Conservation (phyloP, 2,888 invertebrate species). For the Camponotus fellah region DNA sequence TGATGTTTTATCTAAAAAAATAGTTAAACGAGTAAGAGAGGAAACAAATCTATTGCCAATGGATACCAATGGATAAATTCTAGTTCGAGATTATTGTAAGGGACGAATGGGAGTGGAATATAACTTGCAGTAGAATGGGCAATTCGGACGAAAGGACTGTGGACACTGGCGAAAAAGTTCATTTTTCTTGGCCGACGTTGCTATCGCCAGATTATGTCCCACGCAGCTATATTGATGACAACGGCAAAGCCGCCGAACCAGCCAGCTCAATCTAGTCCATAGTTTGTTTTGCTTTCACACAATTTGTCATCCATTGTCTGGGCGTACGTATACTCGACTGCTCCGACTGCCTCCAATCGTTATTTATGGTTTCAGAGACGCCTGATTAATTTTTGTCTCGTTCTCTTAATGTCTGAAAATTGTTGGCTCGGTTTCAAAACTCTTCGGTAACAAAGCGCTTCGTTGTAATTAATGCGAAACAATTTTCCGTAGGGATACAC, state of each 20-base stretch:
- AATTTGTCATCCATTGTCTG: slow-evolving; percentile 85
- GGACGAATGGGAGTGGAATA: slow-evolving; percentile 35
- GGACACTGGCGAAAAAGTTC: slow-evolving; percentile 67
- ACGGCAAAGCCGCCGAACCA: slow-evolving; percentile 70
- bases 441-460: neutral
- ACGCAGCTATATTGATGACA: slow-evolving; percentile 79
- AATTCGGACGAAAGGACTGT: slow-evolving; percentile 56
- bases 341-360: slow-evolving; percentile 74
- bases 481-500: neutral
- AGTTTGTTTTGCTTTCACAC: slow-evolving; percentile 81
- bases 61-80: slow-evolving; percentile 45
- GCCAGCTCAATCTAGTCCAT: slow-evolving; percentile 77
- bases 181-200: slow-evolving; percentile 77
- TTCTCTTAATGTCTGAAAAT: slow-evolving; percentile 66
- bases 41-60: slow-evolving; percentile 37
- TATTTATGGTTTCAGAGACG: slow-evolving; percentile 81
- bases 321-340: slow-evolving; percentile 60
- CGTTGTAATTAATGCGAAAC: slow-evolving; percentile 19
- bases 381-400: slow-evolving; percentile 81
- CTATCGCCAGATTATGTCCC: slow-evolving; percentile 75
- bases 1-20: neutral
- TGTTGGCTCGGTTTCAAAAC: slow-evolving; percentile 45
- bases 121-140: slow-evolving; percentile 55
- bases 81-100: slow-evolving; percentile 58
- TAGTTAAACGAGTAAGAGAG: slow-evolving; percentile 8